Evolutionary conservation across 2,113 vertebrate species (phyloP), one percentile per base, ranked within the genome.

Genomic region (Spea multiplicata): DNA sequence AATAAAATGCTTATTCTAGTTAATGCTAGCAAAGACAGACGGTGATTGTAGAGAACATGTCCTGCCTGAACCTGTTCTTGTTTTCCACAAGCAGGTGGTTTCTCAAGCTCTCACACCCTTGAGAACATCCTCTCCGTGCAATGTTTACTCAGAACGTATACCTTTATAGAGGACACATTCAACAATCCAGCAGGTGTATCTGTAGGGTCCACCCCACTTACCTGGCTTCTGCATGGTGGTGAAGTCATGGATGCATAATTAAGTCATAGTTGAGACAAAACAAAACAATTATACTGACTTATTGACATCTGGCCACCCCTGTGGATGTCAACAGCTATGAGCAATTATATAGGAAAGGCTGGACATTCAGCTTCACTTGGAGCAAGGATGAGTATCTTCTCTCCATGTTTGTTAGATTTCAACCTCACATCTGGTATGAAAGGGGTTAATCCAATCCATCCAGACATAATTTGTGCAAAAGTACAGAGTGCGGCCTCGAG

Each of bases 91-190:
- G 74, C 65, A 66, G 67, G 65, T 50, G 67, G 65, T 67, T 76
- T 46, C 44, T 44, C 30, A 66, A 61, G 62, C 16, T 75, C 30
- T 52, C 49, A 75, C 74, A 55, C 74, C 74, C 64, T 44, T 45
- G 49, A 75, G 64, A 68, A 57, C 44, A 68, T 76, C 50, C 47
- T 76, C 50, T 55, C 65, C 46, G 46, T 48, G 5, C 14, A 7
- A 44, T 69, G 66, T 76, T 76, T 69, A 76, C 74, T 69, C 48
- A 66, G 73, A 50, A 30, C 47, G 9, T 64, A 64, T 30, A 3
- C 16, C 66, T 30, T 55, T 76, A 47, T 66, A 30, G 5, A 68
- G 53, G 50, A 55, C 52, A 76, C 74, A 57, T 76, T 65, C 68
- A 76, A 74, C 55, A 53, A 47, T 52, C 66, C 30, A 53, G 55